Evolutionary conservation across 2,888 invertebrate genomes (phyloP), one percentile per base, ranked within the genome.

Genomic region (Dicyrtoma fusca): DNA sequence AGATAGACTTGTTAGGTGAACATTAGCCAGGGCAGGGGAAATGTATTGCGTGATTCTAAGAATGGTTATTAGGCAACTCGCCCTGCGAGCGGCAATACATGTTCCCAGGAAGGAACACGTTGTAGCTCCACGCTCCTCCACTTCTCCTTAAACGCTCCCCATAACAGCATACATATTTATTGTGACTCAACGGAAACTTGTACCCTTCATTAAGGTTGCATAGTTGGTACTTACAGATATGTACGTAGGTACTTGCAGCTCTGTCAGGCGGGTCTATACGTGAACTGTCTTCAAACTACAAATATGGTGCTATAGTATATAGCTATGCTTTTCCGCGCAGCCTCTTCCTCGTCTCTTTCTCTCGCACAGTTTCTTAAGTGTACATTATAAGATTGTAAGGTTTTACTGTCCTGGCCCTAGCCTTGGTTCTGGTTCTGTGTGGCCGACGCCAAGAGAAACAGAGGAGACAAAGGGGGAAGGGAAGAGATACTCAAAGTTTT

Each of bases 41-140:
- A 55, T 13, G 55, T 8, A 51, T 55, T 55, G 55, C 55, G 23
- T 55, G 55, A 55, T 55, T 55, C 23, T 55, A 13, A 13, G 17
- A 25, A 23, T 21, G 21, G 23, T 55, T 21, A 55, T 55, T 55
- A 34, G 34, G 34, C 34, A 8, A 34, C 34, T 3, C 34, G 34
- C 34, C 34, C 34, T 8, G 34, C 3, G 34, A 34, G 34, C 34
- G 34, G 34, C 34, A 34, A 34, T n/a, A n/a, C n/a, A n/a, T 34
- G 34, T 34, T 34, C 34, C 34, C 34, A 34, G 34, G 34, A 34
- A 34, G 34, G 34, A 34, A 34, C 34, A 34, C 34, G 34, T 34
- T 34, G 34, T 34, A 3, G 34, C 34, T 8, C 34, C 34, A 34
- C 34, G 8, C 34, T 34, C 34, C 34, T 34, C 34, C 34, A 34